These are phyloP conservation scores for Papilio polyxenes DNA, from an alignment of 1,140 invertebrate species.

Conservation along the genomic window DNA sequence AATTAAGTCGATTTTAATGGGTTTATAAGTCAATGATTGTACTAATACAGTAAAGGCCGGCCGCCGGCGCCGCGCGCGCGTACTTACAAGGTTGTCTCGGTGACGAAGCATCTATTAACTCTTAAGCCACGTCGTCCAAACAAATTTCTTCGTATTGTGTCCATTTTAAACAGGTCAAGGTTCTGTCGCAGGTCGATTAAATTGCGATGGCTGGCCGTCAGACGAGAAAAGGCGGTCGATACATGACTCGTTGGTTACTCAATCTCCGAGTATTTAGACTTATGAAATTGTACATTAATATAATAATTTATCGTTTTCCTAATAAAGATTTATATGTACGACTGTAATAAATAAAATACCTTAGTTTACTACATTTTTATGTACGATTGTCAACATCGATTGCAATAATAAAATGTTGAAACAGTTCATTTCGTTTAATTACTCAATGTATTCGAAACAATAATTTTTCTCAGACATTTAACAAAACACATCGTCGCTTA, in stretches of 20 bases:
- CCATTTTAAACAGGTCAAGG: conserved; percentile 28
- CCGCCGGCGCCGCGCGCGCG: conserved; percentile 1
- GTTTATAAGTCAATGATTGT: conserved; percentile 20
- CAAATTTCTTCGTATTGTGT: conserved; percentile 33
- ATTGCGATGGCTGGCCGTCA: neutral
- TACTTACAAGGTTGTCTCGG: conserved; percentile 13
- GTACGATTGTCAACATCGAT: conserved; percentile 19
- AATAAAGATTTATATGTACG: conserved; percentile 28
- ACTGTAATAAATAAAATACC: conserved; percentile 7
- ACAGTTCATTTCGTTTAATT: neutral
- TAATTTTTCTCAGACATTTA: conserved; percentile 19
- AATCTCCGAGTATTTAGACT: neutral
- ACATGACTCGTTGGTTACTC: neutral
- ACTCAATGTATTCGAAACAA: conserved; percentile 5
- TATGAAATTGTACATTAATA: conserved; percentile 19
- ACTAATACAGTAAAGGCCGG: conserved; percentile 31
- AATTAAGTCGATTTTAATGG: conserved; percentile 28
- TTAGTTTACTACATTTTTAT: conserved; percentile 35
- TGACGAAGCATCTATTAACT: conserved; percentile 12
- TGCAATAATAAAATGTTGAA: conserved; percentile 7
- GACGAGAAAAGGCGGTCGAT: neutral
- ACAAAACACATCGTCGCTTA: neutral
- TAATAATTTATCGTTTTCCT: conserved; percentile 24
- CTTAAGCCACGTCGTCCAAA: conserved; percentile 15
- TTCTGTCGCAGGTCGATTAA: conserved; percentile 1